These are phyloP conservation scores for Naja naja DNA, from an alignment of 2,113 vertebrate genomes.

Conservation along the genomic window DNA sequence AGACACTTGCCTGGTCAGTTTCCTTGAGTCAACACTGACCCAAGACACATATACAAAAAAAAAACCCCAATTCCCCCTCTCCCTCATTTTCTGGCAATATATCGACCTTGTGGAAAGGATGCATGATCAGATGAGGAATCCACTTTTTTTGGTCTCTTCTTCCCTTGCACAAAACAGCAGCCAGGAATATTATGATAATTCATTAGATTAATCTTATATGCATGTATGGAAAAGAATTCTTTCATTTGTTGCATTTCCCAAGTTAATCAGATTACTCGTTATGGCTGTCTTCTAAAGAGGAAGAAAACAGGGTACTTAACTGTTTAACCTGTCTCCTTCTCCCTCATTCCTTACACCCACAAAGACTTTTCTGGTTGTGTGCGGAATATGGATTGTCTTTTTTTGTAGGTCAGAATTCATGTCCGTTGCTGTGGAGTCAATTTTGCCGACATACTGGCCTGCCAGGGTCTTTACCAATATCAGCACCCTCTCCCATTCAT, in stretches of 20 bases:
- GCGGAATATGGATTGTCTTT: neutral
- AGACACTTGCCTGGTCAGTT: neutral
- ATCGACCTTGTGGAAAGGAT: neutral
- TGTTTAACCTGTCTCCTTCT: neutral
- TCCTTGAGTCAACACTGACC: neutral
- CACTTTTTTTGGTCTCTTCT: neutral
- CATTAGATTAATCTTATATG: neutral
- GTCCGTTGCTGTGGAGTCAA: slow-evolving; percentile 57
- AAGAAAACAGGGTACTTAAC: neutral
- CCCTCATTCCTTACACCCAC: neutral
- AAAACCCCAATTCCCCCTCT: neutral
- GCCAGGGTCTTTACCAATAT: slow-evolving; percentile 56
- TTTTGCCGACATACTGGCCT: slow-evolving; percentile 60
- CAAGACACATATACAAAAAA: neutral
- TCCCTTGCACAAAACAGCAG: neutral
- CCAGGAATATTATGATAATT: neutral
- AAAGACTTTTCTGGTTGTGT: neutral
- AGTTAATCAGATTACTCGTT: neutral
- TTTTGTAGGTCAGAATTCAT: slow-evolving; percentile 53
- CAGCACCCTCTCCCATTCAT: slow-evolving; percentile 50
- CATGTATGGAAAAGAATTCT: neutral
- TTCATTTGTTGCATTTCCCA: neutral
- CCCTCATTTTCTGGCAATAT: neutral
- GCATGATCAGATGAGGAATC: neutral
- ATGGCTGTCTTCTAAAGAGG: neutral